Evolutionary conservation across 2,888 invertebrate genomes (phyloP).

Genomic region (Ophion ventricosus): DNA sequence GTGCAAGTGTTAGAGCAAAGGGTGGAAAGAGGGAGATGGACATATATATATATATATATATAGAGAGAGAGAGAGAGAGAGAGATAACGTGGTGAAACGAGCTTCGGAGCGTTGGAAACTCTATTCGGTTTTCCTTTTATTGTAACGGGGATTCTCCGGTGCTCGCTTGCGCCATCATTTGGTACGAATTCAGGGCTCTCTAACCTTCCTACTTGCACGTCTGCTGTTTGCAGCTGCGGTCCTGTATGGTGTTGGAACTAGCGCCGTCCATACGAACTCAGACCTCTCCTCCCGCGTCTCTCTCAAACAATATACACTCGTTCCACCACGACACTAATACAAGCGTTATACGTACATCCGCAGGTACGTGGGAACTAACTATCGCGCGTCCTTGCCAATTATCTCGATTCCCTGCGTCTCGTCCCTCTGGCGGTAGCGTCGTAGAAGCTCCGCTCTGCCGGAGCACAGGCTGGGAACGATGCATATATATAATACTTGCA

Average conservation of each 20-base stretch:
- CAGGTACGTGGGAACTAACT: conserved; percentile 62
- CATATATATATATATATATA: conserved; percentile 6
- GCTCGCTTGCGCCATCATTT: conserved; percentile 12
- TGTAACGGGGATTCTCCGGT: conserved; percentile 38
- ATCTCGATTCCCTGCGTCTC: conserved; percentile 54
- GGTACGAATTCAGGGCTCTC: conserved; percentile 24
- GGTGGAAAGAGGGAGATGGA: conserved; percentile 1
- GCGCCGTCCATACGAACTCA: conserved; percentile 8
- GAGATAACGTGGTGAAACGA: conserved; percentile 55
- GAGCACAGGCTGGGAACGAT: not conserved
- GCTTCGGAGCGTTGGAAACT: conserved; percentile 34
- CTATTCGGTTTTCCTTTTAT: conserved; percentile 57
- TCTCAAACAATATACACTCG: conserved; percentile 52
- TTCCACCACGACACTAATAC: conserved; percentile 31
- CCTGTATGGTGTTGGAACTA: conserved; percentile 48
- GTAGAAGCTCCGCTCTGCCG: conserved; percentile 16
- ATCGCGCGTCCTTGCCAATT: conserved; percentile 66
- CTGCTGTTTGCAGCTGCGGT: conserved; percentile 39
- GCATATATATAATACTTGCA: not conserved
- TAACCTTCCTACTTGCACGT: not conserved
- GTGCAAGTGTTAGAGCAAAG: conserved; percentile 21
- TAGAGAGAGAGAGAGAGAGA: conserved; percentile 15
- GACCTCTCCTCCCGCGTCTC: conserved; percentile 21
- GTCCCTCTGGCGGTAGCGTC: conserved; percentile 41
- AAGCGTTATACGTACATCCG: conserved; percentile 65